Evolutionary conservation across 2,113 vertebrate species (phyloP), one percentile per base, ranked within the genome.

Genomic region (Brachirus orientalis): DNA sequence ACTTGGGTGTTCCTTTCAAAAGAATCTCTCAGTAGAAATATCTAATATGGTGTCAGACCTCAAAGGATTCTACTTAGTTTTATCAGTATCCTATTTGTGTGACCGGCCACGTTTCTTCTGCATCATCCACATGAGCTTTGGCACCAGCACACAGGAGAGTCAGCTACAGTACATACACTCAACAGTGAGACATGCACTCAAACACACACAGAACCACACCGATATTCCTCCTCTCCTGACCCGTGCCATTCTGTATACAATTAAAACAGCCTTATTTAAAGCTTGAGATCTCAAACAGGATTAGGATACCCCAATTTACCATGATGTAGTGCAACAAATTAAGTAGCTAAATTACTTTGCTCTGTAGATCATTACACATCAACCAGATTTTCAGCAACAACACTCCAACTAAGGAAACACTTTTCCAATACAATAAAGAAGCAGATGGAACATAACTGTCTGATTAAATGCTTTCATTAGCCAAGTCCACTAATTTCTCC

Each of bases 1-100:
- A 74, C 86, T 66, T 86, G 88, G 79, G 79, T 82, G 75, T 83
- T 87, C 87, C 79, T 80, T 77, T 63, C 46, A 81, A 83, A 84
- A 81, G 67, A 82, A 85, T 72, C 72, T 65, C 35, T 62, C 70
- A 61, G 63, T 84, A 77, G 79, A 87, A 81, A 88, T 63, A 62
- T 83, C 80, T 75, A 82, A 84, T 85, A 78, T 6, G 37, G 72
- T 74, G 82, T 86, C 78, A 44, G 75, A 50, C 22, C 47, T 71
- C 59, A 48, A 1, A 57, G 63, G 55, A 57, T 35, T 70, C 75
- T 77, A 73, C 62, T 84, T 80, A 75, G 80, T 85, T 86, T 78
- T 77, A 82, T 71, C 71, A 60, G 79, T 56, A 66, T 85, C 62
- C 6, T 47, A 36, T 84, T 80, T 84, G 73, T 52, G 7, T 5